Conservation (phyloP, 2,888 invertebrate species). For the Habroteleia sp. region DNA sequence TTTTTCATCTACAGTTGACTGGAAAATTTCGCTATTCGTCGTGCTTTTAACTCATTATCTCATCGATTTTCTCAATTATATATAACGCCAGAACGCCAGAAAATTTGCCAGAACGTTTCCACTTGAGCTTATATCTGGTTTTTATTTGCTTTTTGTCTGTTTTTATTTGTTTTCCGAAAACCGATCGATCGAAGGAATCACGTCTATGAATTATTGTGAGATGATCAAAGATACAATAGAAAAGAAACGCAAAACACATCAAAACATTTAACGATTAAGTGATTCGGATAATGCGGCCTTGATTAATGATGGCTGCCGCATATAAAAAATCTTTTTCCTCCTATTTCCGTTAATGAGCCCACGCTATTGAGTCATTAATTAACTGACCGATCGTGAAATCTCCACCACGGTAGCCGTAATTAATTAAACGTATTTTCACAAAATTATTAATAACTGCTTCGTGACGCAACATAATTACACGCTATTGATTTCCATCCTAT, state of each 20-base stretch:
- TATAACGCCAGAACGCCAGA: too few species aligned
- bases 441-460: slow-evolving; percentile 50
- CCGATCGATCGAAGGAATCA: too few species aligned
- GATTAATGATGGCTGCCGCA: slow-evolving; percentile 44
- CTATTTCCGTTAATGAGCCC: slow-evolving; percentile 22
- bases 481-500: slow-evolving; percentile 40
- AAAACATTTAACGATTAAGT: slow-evolving; percentile 10
- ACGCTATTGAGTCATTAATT: slow-evolving; percentile 49
- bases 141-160: too few species aligned
- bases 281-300: slow-evolving; percentile 14
- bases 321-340: slow-evolving; percentile 4
- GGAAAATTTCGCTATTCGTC: too few species aligned
- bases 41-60: slow-evolving; percentile 11
- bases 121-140: too few species aligned
- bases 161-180: too few species aligned
- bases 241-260: slow-evolving; percentile 7
- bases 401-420: slow-evolving; percentile 40
- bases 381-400: slow-evolving; percentile 46
- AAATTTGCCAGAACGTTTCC: too few species aligned
- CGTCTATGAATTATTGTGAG: slow-evolving; percentile 26
- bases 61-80: background rate
- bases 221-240: background rate
- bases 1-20: slow-evolving; percentile 28
- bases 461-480: slow-evolving; percentile 47
- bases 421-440: slow-evolving; percentile 45